A percentile compares a stretch with the other conserved stretches of the same genome.
Evolutionary conservation across 2,888 invertebrate species (phyloP).

Genomic region (Chalcis sispes): DNA sequence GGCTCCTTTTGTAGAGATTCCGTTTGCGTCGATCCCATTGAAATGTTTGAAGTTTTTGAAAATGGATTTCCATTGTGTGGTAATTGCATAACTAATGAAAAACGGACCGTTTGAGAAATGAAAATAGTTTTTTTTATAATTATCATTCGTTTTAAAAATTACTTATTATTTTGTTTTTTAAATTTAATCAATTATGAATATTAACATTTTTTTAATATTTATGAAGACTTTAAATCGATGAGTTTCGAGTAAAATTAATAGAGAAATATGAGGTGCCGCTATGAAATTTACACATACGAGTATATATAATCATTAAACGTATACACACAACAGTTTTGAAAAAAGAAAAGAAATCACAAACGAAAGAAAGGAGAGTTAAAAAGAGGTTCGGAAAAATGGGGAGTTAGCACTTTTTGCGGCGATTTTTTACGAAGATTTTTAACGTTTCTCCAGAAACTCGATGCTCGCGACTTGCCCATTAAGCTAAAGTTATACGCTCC

Average conservation of each 20-base stretch:
- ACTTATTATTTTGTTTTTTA: too few species aligned
- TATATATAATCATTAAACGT: neutral
- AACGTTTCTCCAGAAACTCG: conserved; percentile 71
- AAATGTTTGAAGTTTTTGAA: neutral
- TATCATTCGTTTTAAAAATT: too few species aligned
- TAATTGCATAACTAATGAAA: too few species aligned
- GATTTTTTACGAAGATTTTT: conserved; percentile 65
- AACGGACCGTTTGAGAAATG: too few species aligned
- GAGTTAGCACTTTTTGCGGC: conserved; percentile 30
- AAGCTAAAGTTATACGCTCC: conserved; percentile 38
- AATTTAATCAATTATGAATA: too few species aligned
- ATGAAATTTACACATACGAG: neutral
- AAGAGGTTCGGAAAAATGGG: conserved; percentile 38
- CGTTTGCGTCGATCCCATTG: neutral
- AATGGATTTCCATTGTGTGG: neutral
- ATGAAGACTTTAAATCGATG: too few species aligned
- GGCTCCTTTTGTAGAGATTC: neutral
- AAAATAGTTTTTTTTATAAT: too few species aligned
- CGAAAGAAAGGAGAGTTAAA: conserved; percentile 38
- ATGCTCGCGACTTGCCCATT: conserved; percentile 67
- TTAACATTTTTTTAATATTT: too few species aligned
- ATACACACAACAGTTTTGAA: conserved; percentile 11
- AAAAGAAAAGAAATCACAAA: conserved; percentile 14
- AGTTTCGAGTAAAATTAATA: conserved; percentile 34
- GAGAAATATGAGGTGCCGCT: conserved; percentile 42